Evolutionary conservation across 2,113 vertebrate species (phyloP), one percentile per base, ranked within the genome.

Genomic region (Kryptolebias marmoratus): DNA sequence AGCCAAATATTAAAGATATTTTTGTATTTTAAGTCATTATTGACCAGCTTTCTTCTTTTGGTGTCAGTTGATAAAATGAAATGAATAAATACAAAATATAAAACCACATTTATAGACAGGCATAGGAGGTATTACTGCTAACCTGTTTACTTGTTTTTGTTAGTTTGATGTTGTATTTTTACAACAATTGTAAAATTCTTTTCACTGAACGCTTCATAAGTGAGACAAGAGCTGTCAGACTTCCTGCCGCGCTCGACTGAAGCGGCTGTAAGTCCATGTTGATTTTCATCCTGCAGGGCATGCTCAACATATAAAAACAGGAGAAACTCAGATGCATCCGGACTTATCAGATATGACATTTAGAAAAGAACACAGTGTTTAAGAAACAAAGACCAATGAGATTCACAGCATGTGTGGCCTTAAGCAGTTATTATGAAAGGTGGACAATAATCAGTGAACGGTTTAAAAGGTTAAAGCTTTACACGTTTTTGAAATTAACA

Each of bases 261-360:
- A 90, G 79, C n/a, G 31, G 56, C 54, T 49, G 16, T 49, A 69
- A 75, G 15, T 73, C 12, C 8, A 42, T 73, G 54, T 68, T 55
- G 64, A 65, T 66, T 72, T 76, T 45, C 50, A 14, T 73, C 77
- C 68, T 79, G 73, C 80, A 78, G 74, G 59, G 68, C 49, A 83
- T 58, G 74, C 82, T 5, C 7, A 9, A 83, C 57, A 76, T 27
- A 48, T 42, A 74, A 67, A 68, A 64, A 71, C 30, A 64, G 65
- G 49, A 65, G 68, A 75, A 77, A 69, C 79, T 28, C 68, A 45
- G 56, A 59, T 78, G 55, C 60, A 77, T 82, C 75, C 52, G 42
- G 75, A 84, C 36, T 69, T 11, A 88, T 87, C 80, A 82, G 79
- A 89, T 79, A 50, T 87, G 88, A 90, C 85, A 87, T 87, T 87